Conservation (phyloP, 2,113 vertebrate species). For the Dicaeum eximium region DNA sequence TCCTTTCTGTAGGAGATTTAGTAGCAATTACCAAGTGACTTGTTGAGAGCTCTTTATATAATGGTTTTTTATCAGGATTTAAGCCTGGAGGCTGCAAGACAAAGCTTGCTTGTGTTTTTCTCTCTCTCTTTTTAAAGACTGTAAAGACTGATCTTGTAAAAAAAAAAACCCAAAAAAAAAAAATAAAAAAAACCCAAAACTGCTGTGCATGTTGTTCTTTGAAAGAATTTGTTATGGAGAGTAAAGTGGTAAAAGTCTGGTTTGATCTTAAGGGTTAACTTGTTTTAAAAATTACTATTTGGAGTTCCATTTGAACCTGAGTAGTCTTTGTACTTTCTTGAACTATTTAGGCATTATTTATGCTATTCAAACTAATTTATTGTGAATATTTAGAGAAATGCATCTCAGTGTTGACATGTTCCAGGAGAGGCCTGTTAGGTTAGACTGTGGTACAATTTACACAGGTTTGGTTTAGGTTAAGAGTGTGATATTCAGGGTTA, state of each 20-base stretch:
- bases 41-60: background rate
- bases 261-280: background rate
- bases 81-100: background rate
- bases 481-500: background rate
- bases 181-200: too few relatives aligned
- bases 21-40: background rate
- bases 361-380: background rate
- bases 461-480: background rate
- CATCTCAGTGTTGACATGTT: background rate
- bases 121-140: background rate
- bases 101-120: background rate
- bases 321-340: background rate
- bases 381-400: background rate
- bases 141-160: background rate
- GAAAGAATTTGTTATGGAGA: background rate
- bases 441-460: background rate
- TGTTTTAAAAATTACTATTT: background rate
- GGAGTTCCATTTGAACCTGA: background rate
- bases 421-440: background rate
- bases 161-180: too few relatives aligned
- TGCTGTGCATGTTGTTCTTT: background rate
- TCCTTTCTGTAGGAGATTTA: background rate
- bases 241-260: background rate
- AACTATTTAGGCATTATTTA: background rate
- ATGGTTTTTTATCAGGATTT: background rate